These are phyloP conservation scores for Erebia aethiops DNA, from an alignment of 2,888 invertebrate species.

Conservation along the genomic window DNA sequence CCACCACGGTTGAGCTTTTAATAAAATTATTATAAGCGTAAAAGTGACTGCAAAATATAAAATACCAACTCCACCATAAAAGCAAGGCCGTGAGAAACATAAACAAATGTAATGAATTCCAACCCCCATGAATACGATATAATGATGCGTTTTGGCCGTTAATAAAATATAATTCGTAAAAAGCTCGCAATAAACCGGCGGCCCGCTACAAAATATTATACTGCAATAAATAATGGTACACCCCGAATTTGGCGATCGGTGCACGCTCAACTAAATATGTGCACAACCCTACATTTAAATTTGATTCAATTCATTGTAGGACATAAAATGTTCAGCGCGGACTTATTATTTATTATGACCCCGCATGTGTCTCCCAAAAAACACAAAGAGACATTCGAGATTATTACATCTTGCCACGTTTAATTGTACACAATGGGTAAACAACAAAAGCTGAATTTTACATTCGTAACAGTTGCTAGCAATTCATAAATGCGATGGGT, in stretches of 20 bases:
- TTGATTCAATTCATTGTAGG: constrained; percentile 75
- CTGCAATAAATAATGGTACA: constrained; percentile 80
- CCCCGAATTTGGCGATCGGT: constrained; percentile 75
- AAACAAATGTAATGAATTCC: constrained; percentile 74
- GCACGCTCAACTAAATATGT: constrained; percentile 69
- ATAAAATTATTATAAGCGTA: not conserved
- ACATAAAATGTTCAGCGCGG: constrained; percentile 59
- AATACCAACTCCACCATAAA: constrained; percentile 20
- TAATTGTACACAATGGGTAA: constrained; percentile 80
- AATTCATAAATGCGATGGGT: constrained; percentile 48
- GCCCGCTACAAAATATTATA: constrained; percentile 79
- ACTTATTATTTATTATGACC: constrained; percentile 74
- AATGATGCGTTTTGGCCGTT: constrained; percentile 73
- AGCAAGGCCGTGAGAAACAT: constrained; percentile 69
- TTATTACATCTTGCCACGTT: constrained; percentile 80
- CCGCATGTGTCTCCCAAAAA: constrained; percentile 76
- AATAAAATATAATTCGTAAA: constrained; percentile 78
- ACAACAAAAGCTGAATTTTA: constrained; percentile 71
- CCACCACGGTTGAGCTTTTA: not conserved
- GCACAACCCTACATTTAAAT: constrained; percentile 76
- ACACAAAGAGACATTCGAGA: constrained; percentile 77
- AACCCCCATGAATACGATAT: constrained; percentile 74
- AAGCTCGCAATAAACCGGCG: constrained; percentile 71
- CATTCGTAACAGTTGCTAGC: constrained; percentile 76
- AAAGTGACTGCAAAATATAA: constrained; percentile 17